Percentiles rank a stretch among this genome's conserved stretches.
phyloP scores from a whole-genome alignment of 2,797 vertebrate genomes.

The Alauda arvensis region DNA sequence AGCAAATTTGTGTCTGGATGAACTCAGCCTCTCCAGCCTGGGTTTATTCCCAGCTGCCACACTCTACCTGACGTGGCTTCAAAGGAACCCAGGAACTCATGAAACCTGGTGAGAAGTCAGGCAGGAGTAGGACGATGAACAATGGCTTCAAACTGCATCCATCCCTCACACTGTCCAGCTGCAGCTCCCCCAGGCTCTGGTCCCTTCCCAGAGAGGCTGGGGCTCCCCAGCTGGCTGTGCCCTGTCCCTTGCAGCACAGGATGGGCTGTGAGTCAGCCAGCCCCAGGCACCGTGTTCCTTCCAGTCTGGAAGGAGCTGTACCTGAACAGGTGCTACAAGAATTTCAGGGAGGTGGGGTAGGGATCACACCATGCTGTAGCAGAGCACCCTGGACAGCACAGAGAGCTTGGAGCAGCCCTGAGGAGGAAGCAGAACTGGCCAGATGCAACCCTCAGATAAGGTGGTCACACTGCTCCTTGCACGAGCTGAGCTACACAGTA shows the following conservation, averaged over 20 bases:
- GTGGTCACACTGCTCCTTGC: not conserved
- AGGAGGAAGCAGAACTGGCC: not conserved
- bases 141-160: not conserved
- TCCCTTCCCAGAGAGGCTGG: not conserved
- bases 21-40: not conserved
- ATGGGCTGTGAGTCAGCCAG: not conserved
- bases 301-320: constrained; percentile 78
- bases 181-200: not conserved
- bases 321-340: constrained; percentile 72
- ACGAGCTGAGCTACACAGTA: not conserved
- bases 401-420: constrained; percentile 65
- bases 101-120: not conserved
- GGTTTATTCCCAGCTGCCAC: not conserved
- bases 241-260: not conserved
- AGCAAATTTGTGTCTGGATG: accelerated
- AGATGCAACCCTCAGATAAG: not conserved
- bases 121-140: not conserved
- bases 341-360: constrained; percentile 40
- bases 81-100: not conserved
- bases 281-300: constrained; percentile 19
- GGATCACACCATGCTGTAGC: constrained; percentile 73
- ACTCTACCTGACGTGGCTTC: not conserved
- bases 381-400: constrained; percentile 54
- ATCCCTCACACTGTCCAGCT: not conserved
- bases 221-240: accelerated